A percentile compares a stretch with the other conserved stretches of the same genome.
These are phyloP conservation scores for Pycnonotus jocosus DNA, from an alignment of 2,113 vertebrate species.

Conservation along the genomic window DNA sequence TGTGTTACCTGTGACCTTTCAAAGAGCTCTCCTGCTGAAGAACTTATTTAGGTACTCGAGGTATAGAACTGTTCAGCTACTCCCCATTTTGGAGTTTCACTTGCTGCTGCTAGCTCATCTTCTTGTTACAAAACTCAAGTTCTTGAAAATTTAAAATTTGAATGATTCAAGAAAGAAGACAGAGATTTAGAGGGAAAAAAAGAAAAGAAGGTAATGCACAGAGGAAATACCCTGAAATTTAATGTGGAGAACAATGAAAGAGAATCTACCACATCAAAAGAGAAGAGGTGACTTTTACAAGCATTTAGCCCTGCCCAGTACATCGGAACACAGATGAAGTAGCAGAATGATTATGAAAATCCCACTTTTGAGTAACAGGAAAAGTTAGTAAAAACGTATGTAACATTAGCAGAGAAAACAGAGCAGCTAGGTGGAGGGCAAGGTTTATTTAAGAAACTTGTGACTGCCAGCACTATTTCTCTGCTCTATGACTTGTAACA, in stretches of 20 bases:
- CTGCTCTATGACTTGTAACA: not conserved
- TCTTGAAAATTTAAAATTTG: not conserved
- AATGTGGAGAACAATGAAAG: not conserved
- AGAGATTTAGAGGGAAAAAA: not conserved
- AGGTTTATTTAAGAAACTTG: not conserved
- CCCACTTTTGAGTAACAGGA: not conserved
- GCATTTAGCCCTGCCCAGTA: not conserved
- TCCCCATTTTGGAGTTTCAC: not conserved
- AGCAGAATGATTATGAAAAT: not conserved
- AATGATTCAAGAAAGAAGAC: not conserved
- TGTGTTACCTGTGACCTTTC: not conserved
- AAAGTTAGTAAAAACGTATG: not conserved
- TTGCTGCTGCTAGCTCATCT: not conserved
- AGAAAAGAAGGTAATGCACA: not conserved
- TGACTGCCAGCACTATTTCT: not conserved
- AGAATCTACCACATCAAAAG: not conserved
- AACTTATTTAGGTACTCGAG: not conserved
- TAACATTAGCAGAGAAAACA: not conserved
- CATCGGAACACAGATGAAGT: not conserved
- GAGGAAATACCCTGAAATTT: not conserved
- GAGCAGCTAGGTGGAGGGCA: not conserved
- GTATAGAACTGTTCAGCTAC: not conserved
- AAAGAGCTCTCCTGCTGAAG: not conserved
- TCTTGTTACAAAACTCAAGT: not conserved
- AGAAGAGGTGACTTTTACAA: not conserved